Conservation (phyloP, 2,113 vertebrate genomes). For the Lampris megalopsis region DNA sequence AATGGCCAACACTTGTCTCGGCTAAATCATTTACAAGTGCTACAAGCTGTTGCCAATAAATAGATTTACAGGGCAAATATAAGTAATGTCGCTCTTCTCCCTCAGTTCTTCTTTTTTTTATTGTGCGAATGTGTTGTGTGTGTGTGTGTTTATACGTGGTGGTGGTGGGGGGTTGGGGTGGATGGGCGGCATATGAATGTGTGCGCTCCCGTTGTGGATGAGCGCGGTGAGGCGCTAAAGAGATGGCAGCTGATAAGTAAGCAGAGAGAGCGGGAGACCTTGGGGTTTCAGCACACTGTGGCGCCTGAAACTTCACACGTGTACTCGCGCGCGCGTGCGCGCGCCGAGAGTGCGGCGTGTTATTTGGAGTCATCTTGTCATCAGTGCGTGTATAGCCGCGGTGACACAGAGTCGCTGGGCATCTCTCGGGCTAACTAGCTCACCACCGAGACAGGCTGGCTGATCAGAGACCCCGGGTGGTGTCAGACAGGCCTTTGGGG, state of each 20-base stretch:
- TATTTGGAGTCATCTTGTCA: constrained; percentile 66
- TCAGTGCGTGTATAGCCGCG: constrained; percentile 53
- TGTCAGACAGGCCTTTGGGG: background rate
- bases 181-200: constrained; percentile 14
- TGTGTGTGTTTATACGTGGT: constrained; percentile 2
- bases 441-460: constrained; percentile 1
- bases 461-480: background rate
- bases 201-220: constrained; percentile 31
- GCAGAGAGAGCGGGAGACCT: constrained; percentile 77
- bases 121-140: background rate
- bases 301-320: constrained; percentile 61
- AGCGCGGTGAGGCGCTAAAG: constrained; percentile 64
- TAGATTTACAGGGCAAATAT: too few relatives aligned
- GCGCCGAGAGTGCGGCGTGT: constrained; percentile 51
- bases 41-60: too few relatives aligned
- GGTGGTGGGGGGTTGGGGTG: background rate
- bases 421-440: constrained; percentile 26
- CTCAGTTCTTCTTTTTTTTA: too few relatives aligned
- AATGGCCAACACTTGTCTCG: too few relatives aligned
- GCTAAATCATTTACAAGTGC: too few relatives aligned
- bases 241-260: constrained; percentile 80
- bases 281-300: constrained; percentile 71
- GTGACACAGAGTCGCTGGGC: constrained; percentile 39
- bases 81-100: too few relatives aligned
- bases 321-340: constrained; percentile 7